Percentiles rank a stretch among this genome's conserved stretches.
Evolutionary conservation across 1,140 invertebrate species (phyloP).

Genomic region (Archivesica marissinica): DNA sequence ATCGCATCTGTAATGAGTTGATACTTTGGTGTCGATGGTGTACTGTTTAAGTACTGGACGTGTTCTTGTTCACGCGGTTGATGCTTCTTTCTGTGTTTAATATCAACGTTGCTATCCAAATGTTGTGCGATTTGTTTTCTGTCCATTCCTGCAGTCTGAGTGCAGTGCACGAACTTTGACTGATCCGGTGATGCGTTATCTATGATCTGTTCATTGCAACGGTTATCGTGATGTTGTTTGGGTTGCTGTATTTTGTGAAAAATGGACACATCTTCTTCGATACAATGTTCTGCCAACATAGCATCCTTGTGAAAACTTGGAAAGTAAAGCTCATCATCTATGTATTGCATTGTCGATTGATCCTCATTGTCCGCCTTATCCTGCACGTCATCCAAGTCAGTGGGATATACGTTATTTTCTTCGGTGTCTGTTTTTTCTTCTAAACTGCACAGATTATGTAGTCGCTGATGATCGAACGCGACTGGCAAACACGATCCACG

Average conservation of each 20-base stretch:
- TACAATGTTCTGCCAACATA: background rate
- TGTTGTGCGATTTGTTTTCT: background rate
- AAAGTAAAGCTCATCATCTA: constrained; percentile 15
- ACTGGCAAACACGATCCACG: too few species aligned
- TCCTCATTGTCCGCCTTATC: background rate
- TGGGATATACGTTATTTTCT: constrained; percentile 20
- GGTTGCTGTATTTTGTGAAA: constrained; percentile 18
- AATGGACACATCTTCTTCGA: background rate
- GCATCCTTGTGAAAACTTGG: constrained; percentile 47
- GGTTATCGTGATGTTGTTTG: background rate
- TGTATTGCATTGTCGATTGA: background rate
- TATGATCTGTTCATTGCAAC: constrained; percentile 4
- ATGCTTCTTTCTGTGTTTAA: background rate
- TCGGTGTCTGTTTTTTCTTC: background rate
- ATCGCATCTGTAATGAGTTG: background rate
- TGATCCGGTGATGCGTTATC: background rate
- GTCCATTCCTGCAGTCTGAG: constrained; percentile 21
- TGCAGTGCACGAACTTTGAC: constrained; percentile 1
- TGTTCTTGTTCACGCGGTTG: background rate
- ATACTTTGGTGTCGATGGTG: background rate
- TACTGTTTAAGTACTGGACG: background rate
- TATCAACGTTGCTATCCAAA: background rate
- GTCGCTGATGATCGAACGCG: constrained; percentile 19
- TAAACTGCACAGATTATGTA: background rate
- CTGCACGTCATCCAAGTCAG: constrained; percentile 6